Base-by-base conservation (phyloP, 1,140 invertebrate genomes). In the Rhizoglyphus robini region DNA sequence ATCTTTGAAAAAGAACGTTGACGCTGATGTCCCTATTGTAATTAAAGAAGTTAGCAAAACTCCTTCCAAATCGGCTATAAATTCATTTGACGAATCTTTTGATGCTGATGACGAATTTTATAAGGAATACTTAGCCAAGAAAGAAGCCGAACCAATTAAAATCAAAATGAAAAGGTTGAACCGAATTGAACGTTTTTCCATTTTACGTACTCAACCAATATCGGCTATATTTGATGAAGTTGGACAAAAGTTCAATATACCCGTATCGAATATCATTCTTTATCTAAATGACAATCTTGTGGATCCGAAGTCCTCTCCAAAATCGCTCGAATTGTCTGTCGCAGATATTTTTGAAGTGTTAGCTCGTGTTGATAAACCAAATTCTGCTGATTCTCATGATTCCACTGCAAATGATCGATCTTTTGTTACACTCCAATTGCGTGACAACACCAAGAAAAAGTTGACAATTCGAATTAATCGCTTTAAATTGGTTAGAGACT, bases 161-260 rank as follows among this genome's bases (percentile, higher is more conserved):
- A 34, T 60, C 2, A 15, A 29, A n/a, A 11, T 60, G 3, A 1
- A 32, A 60, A 29, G 58, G 3, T 27, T 60, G 3, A 27, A 32
- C 27, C 15, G 38, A 23, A 60, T 60, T 27, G 32, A 46, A 34
- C 15, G 11, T n/a, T 34, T 60, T 34, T 15, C 3, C 13, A 60
- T 60, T 13, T 13, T 34, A 11, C 32, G 1, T 23, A 46, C 15
- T 3, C 1, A 34, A 32, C 3, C 58, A 32, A 27, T 60, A 34
- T 60, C 58, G 23, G 1, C 58, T 2, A 46, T 46, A 38, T 60
- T 60, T 32, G 58, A 60, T n/a, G 8, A 60, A 46, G 27, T 60
- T n/a, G 25, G 15, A 4, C 30, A 34, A 34, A 11, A 8, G 13
- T 51, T 51, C n/a, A 23, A 51, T 15, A 18, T 60, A 23, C 13